Percentiles rank a stretch among this genome's conserved stretches.
phyloP scores from a whole-genome alignment of 2,797 vertebrate genomes.

The Cercopithecus hamlyni region DNA sequence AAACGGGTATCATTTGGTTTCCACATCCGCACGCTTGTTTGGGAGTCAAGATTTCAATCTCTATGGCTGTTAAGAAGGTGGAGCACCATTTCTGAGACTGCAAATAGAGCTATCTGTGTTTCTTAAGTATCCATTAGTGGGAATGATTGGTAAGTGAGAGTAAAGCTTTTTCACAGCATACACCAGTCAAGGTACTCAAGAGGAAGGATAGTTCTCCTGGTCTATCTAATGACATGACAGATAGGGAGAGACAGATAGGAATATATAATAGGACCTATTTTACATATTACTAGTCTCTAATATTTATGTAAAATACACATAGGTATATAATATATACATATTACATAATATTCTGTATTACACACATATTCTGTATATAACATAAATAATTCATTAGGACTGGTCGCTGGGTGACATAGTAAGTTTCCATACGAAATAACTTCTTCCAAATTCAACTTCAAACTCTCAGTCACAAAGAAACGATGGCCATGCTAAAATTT shows the following conservation, averaged over 20 bases:
- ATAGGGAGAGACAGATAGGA: not conserved
- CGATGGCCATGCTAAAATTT: not conserved
- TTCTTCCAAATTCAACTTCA: not conserved
- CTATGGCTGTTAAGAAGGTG: not conserved
- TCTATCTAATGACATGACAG: not conserved
- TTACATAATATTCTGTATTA: not conserved
- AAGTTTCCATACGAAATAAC: not conserved
- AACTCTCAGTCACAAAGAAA: not conserved
- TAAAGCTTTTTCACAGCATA: not conserved
- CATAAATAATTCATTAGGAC: not conserved
- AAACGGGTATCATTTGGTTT: not conserved
- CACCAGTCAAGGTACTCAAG: not conserved
- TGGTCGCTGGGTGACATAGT: not conserved
- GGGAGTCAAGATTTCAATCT: not conserved
- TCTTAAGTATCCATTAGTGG: not conserved
- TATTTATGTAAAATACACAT: not conserved
- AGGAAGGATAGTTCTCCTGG: not conserved
- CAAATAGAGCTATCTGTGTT: not conserved
- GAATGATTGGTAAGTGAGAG: not conserved
- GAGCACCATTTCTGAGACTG: not conserved
- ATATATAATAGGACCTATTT: not conserved
- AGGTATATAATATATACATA: not conserved
- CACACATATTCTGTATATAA: not conserved
- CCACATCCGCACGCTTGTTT: not conserved
- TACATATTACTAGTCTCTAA: not conserved